A percentile compares a stretch with the other conserved stretches of the same genome.
Conservation (phyloP, 2,113 vertebrate species). For the Dicrurus megarhynchus region DNA sequence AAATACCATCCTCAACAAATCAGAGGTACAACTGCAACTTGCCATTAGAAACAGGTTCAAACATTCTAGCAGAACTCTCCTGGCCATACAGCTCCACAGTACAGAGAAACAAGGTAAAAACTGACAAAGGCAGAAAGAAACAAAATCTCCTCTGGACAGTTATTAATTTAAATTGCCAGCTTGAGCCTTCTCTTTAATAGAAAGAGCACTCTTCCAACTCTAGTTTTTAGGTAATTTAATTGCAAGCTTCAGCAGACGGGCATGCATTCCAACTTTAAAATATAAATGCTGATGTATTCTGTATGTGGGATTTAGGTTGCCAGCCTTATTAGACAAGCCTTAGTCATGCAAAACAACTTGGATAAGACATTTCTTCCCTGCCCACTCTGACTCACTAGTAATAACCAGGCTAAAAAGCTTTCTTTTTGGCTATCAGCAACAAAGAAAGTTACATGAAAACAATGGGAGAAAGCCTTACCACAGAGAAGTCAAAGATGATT, state of each 20-base stretch:
- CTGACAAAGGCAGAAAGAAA: background rate
- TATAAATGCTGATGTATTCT: slow-evolving; percentile 5
- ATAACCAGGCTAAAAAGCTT: background rate
- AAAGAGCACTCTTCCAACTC: background rate
- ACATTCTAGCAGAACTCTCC: background rate
- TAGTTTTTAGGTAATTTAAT: background rate
- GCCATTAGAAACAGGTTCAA: background rate
- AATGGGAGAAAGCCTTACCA: background rate
- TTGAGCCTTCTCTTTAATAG: background rate
- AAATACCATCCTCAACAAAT: background rate
- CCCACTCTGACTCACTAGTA: background rate
- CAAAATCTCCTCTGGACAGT: background rate
- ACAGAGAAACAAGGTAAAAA: background rate
- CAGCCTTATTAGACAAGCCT: slow-evolving; percentile 30
- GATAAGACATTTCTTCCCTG: background rate
- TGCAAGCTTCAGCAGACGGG: background rate
- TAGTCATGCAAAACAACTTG: background rate
- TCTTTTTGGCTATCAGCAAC: background rate
- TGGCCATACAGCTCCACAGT: background rate
- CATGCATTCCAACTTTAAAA: background rate
- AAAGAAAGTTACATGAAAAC: background rate
- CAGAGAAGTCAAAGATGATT: background rate
- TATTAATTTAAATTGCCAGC: background rate
- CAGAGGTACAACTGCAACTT: background rate
- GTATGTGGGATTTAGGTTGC: background rate